A percentile compares a stretch with the other conserved stretches of the same genome.
These are phyloP conservation scores for Lineus longissimus DNA, from an alignment of 1,140 invertebrate species.

Conservation along the genomic window DNA sequence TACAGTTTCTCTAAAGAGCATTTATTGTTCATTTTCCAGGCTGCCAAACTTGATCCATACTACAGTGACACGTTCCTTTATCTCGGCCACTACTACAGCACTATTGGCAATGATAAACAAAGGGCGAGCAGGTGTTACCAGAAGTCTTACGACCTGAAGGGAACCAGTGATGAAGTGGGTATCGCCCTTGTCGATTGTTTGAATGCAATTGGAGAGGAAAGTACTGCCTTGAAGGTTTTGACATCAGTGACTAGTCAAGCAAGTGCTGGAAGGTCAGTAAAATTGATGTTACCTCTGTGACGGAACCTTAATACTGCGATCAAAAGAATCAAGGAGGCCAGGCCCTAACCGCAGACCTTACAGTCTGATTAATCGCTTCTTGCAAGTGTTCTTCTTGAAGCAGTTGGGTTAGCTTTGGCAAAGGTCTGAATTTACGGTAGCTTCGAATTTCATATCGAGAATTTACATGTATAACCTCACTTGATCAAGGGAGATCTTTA, in stretches of 20 bases:
- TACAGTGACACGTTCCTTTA: slow-evolving; percentile 70
- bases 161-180: slow-evolving; percentile 63
- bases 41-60: slow-evolving; percentile 69
- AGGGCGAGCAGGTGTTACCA: slow-evolving; percentile 69
- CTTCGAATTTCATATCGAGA: no score
- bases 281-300: not conserved
- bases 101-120: slow-evolving; percentile 36
- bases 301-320: no score
- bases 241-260: slow-evolving; percentile 54
- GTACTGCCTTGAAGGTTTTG: slow-evolving; percentile 68
- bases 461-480: no score
- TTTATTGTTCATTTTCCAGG: slow-evolving; percentile 68
- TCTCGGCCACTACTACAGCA: slow-evolving; percentile 71
- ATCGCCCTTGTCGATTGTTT: slow-evolving; percentile 73
- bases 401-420: no score
- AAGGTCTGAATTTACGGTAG: no score
- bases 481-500: no score
- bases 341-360: no score
- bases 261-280: slow-evolving; percentile 35
- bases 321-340: no score
- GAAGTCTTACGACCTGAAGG: slow-evolving; percentile 74
- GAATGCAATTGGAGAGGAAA: slow-evolving; percentile 64
- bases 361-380: no score
- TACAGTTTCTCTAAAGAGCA: no score
- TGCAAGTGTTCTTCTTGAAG: no score